Evolutionary conservation across 2,888 invertebrate genomes (phyloP).

Genomic region (Platycnemis pennipes): DNA sequence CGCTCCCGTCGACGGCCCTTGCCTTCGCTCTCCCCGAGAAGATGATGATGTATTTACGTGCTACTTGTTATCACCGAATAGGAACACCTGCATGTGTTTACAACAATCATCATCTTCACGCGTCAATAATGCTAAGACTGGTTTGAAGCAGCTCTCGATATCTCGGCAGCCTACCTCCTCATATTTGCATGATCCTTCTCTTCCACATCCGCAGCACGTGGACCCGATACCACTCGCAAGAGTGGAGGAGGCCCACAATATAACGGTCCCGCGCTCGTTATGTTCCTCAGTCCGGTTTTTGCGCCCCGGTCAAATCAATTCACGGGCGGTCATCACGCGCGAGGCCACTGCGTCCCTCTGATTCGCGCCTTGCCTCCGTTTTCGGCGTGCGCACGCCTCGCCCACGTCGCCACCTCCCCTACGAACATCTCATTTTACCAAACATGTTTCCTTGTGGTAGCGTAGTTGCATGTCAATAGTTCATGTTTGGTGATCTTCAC

Average conservation of each 20-base stretch:
- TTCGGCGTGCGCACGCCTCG: background rate
- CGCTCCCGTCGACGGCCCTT: background rate
- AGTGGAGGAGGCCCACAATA: background rate
- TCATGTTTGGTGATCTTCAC: too few relatives aligned
- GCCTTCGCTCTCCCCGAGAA: background rate
- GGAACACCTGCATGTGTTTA: too few relatives aligned
- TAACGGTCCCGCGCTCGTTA: slow-evolving; percentile 13
- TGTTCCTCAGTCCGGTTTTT: slow-evolving; percentile 32
- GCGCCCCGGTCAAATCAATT: slow-evolving; percentile 30
- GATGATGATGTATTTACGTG: too few relatives aligned
- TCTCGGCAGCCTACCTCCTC: too few relatives aligned
- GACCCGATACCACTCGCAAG: too few relatives aligned
- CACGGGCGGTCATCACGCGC: slow-evolving; percentile 18
- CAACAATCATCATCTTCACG: too few relatives aligned
- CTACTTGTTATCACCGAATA: too few relatives aligned
- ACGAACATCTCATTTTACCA: background rate
- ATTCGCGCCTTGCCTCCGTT: background rate
- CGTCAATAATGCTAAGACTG: too few relatives aligned
- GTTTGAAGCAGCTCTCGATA: too few relatives aligned
- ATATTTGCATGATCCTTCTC: too few relatives aligned
- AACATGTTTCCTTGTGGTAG: background rate
- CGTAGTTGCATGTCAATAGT: background rate
- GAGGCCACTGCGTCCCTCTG: background rate
- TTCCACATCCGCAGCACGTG: too few relatives aligned
- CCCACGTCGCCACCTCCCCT: background rate